A percentile compares a stretch with the other conserved stretches of the same genome.
Evolutionary conservation across 2,797 vertebrate genomes (phyloP).

Genomic region (Zenarchopterus dispar): DNA sequence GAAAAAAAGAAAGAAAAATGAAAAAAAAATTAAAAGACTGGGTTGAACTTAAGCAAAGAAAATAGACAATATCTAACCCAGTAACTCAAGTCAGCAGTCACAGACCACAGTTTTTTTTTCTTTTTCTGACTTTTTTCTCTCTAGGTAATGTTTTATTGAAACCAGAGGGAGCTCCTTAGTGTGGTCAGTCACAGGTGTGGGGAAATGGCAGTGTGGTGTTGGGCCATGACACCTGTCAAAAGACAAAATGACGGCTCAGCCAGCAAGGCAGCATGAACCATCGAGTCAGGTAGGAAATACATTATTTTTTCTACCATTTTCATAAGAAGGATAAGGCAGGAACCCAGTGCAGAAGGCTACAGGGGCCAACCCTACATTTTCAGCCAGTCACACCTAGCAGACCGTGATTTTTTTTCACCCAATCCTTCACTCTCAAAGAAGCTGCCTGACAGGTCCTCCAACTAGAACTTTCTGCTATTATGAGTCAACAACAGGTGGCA

Average conservation of each 20-base stretch:
- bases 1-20: constrained; percentile 7
- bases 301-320: constrained; percentile 37
- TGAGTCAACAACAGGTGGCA: constrained; percentile 65
- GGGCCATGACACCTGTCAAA: constrained; percentile 71
- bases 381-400: constrained; percentile 66
- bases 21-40: neutral
- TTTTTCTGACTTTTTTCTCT: constrained; percentile 5
- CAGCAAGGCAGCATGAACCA: constrained; percentile 50
- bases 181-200: constrained; percentile 69
- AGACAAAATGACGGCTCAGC: constrained; percentile 57
- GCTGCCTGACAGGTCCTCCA: constrained; percentile 58
- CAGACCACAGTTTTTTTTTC: neutral
- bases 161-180: constrained; percentile 59
- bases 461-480: constrained; percentile 21
- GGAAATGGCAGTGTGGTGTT: constrained; percentile 47
- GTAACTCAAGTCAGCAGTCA: constrained; percentile 28
- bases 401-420: constrained; percentile 61
- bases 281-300: constrained; percentile 56
- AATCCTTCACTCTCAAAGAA: constrained; percentile 63
- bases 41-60: constrained; percentile 26
- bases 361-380: constrained; percentile 54
- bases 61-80: constrained; percentile 27
- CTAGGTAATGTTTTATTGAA: constrained; percentile 61
- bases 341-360: constrained; percentile 44
- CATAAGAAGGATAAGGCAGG: constrained; percentile 50